phyloP scores from a whole-genome alignment of 2,888 invertebrate genomes.

The Orthosia cruda region DNA sequence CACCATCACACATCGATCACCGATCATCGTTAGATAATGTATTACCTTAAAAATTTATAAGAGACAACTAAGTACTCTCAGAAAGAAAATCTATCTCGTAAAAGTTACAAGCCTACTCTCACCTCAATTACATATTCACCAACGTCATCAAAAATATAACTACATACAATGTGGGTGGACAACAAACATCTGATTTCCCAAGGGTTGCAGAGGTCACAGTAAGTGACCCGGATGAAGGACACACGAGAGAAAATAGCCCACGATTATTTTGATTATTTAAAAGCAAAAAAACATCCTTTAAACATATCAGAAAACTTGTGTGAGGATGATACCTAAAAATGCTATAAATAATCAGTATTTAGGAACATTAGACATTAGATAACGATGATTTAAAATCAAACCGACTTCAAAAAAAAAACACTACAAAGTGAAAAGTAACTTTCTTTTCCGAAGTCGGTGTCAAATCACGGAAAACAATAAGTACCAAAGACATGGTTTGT shows the following conservation, averaged over 20 bases:
- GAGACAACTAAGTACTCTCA: no score
- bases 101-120: no score
- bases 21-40: no score
- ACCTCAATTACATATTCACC: not conserved
- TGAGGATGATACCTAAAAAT: not conserved
- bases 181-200: slow-evolving; percentile 36
- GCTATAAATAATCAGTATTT: not conserved
- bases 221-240: slow-evolving; percentile 22
- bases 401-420: no score
- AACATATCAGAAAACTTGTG: not conserved
- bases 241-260: not conserved
- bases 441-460: no score
- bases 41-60: no score
- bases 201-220: slow-evolving; percentile 20
- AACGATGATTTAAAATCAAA: not conserved
- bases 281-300: slow-evolving; percentile 16
- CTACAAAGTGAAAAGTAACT: no score
- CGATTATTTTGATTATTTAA: not conserved
- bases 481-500: no score
- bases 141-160: slow-evolving; percentile 9
- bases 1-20: no score
- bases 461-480: no score
- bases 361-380: not conserved
- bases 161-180: not conserved
- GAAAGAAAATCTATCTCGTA: no score